Evolutionary conservation across 2,113 vertebrate genomes (phyloP).

Genomic region (Cyanistes caeruleus): DNA sequence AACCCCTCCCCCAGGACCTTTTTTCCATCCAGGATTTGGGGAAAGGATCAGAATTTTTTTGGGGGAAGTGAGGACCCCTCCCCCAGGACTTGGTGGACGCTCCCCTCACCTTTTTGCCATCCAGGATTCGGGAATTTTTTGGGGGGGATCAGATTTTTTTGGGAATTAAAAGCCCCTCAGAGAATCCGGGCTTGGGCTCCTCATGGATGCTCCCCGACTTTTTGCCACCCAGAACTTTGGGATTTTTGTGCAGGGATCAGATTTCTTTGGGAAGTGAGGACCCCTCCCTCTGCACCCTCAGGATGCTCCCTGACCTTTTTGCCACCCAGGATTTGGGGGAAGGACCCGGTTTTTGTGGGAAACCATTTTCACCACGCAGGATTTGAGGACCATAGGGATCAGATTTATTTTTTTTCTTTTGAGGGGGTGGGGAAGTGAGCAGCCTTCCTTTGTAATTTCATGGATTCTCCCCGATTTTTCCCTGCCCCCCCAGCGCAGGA

Average conservation of each 20-base stretch:
- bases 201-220: too few relatives aligned
- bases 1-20: too few relatives aligned
- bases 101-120: too few relatives aligned
- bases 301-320: not conserved
- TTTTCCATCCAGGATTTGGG: not conserved
- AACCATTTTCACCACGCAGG: not conserved
- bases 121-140: not conserved
- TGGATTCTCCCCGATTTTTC: not conserved
- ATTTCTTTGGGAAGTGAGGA: not conserved
- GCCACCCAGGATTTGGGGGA: not conserved
- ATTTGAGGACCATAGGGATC: not conserved
- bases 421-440: too few relatives aligned
- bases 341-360: not conserved
- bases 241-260: too few relatives aligned
- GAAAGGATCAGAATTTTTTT: not conserved
- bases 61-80: too few relatives aligned
- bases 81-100: too few relatives aligned
- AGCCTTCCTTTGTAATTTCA: too few relatives aligned
- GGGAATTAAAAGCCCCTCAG: not conserved
- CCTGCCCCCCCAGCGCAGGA: not conserved
- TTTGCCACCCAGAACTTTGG: too few relatives aligned
- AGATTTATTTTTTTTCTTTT: not conserved
- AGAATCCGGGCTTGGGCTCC: too few relatives aligned
- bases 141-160: not conserved
- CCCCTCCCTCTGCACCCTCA: accelerated